These are phyloP conservation scores for Crypturellus tataupa DNA, from an alignment of 2,797 vertebrate species.

Conservation along the genomic window DNA sequence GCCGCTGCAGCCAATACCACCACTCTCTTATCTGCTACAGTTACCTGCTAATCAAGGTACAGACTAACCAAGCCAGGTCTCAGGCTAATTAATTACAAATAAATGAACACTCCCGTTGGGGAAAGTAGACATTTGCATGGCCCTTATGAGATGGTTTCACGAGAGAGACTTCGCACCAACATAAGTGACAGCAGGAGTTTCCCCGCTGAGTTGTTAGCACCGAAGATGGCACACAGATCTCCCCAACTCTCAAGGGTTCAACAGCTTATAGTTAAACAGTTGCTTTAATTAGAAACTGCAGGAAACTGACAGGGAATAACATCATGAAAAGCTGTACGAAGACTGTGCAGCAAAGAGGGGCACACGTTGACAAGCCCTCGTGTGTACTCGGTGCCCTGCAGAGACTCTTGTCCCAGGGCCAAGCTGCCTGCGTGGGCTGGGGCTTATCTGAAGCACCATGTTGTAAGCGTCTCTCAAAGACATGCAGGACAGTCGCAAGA, in stretches of 20 bases:
- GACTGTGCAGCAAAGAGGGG: neutral
- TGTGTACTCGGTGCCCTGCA: rapidly evolving
- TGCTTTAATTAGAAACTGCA: neutral
- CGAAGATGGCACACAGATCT: neutral
- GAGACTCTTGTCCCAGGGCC: neutral
- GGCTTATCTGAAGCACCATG: neutral
- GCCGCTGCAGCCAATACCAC: neutral
- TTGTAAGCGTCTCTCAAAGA: neutral
- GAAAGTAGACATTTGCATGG: neutral
- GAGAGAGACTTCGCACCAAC: slow-evolving; percentile 16
- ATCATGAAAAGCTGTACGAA: neutral
- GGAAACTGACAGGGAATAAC: neutral
- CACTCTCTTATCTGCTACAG: slow-evolving; percentile 18
- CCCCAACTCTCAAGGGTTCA: neutral
- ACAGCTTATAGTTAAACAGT: neutral
- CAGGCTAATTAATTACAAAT: slow-evolving; percentile 44
- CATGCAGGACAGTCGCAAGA: neutral
- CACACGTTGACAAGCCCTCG: neutral
- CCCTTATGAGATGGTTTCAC: neutral
- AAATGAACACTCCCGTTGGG: slow-evolving; percentile 12
- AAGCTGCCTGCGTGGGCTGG: neutral
- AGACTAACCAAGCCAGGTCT: neutral
- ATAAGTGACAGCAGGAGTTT: neutral
- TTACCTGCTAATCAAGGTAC: slow-evolving; percentile 12
- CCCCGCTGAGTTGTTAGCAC: slow-evolving; percentile 29